These are phyloP conservation scores for Platichthys stellatus DNA, from an alignment of 2,113 vertebrate genomes.

Conservation along the genomic window DNA sequence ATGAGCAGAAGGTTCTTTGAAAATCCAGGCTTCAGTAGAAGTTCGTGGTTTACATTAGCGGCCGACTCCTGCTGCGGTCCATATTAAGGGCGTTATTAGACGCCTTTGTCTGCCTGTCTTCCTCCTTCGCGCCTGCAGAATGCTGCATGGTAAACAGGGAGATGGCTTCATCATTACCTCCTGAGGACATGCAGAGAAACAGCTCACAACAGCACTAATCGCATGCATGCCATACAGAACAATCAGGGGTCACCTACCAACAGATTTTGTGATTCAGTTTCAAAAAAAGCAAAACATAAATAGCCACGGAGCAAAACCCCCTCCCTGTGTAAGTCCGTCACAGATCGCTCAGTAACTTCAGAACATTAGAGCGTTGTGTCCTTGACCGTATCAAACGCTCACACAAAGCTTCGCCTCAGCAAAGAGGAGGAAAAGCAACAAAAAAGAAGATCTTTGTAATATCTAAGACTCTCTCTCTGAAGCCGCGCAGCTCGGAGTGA, in stretches of 20 bases:
- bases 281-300: slow-evolving; percentile 23
- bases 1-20: slow-evolving; percentile 45
- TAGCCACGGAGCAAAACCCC: slow-evolving; percentile 43
- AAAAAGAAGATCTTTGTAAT: slow-evolving; percentile 10
- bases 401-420: slow-evolving; percentile 35
- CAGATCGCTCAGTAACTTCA: slow-evolving; percentile 50
- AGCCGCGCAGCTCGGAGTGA: slow-evolving; percentile 49
- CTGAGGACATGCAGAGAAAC: slow-evolving; percentile 60
- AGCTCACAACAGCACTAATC: slow-evolving; percentile 47
- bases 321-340: slow-evolving; percentile 10
- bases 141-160: slow-evolving; percentile 67
- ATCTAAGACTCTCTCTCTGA: slow-evolving; percentile 34
- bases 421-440: slow-evolving; percentile 11
- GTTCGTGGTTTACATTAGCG: slow-evolving; percentile 51
- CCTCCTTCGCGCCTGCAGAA: slow-evolving; percentile 54
- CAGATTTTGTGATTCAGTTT: slow-evolving; percentile 39
- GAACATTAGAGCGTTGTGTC: slow-evolving; percentile 39
- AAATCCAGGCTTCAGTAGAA: slow-evolving; percentile 60
- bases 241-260: slow-evolving; percentile 41
- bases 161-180: slow-evolving; percentile 76
- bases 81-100: slow-evolving; percentile 65
- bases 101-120: slow-evolving; percentile 64
- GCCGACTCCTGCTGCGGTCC: slow-evolving; percentile 55
- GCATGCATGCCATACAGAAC: slow-evolving; percentile 44
- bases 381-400: slow-evolving; percentile 55